Evolutionary conservation across 2,888 invertebrate species (phyloP).

Genomic region (Platycnemis pennipes): DNA sequence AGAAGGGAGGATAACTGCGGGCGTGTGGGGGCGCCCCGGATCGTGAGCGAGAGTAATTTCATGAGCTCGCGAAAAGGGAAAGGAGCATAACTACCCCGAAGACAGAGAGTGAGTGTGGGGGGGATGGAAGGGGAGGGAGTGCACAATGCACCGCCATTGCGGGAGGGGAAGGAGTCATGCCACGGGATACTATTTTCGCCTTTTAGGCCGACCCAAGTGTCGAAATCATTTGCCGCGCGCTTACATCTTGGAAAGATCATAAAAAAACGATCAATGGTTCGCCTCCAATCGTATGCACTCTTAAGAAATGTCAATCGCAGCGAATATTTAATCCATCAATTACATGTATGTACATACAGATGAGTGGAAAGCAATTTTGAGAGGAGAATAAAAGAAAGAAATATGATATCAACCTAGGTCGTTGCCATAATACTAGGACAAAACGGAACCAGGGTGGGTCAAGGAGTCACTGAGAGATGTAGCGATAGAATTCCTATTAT

Average conservation of each 20-base stretch:
- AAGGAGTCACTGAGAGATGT: too few relatives aligned
- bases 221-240: not conserved
- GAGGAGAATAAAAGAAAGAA: too few relatives aligned
- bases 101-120: too few relatives aligned
- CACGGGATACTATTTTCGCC: not conserved
- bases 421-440: too few relatives aligned
- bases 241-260: not conserved
- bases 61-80: constrained; percentile 23
- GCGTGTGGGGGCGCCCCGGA: too few relatives aligned
- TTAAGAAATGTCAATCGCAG: not conserved
- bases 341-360: too few relatives aligned
- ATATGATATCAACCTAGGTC: not conserved
- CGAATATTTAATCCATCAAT: too few relatives aligned
- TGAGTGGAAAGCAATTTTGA: too few relatives aligned
- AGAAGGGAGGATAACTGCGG: not conserved
- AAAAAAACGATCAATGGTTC: not conserved
- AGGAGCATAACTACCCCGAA: not conserved
- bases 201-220: not conserved
- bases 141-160: not conserved
- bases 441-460: too few relatives aligned
- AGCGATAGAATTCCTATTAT: not conserved
- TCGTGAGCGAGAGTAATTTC: constrained; percentile 45
- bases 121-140: too few relatives aligned
- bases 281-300: not conserved
- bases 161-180: not conserved